These are phyloP conservation scores for Diarsia dahlii DNA, from an alignment of 2,888 invertebrate genomes.

Conservation along the genomic window DNA sequence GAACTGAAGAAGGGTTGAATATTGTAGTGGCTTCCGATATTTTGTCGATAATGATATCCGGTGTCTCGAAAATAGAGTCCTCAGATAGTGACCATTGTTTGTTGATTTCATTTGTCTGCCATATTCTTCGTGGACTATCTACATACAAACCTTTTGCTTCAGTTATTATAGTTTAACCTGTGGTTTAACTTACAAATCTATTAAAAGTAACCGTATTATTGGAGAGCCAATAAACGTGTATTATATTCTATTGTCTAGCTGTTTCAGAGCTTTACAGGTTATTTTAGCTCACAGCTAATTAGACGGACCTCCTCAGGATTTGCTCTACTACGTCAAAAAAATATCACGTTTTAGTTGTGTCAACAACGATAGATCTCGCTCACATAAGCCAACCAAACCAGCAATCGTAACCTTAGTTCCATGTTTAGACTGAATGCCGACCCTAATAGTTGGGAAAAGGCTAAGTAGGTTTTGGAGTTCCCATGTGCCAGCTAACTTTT, in stretches of 20 bases:
- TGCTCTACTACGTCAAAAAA: not conserved
- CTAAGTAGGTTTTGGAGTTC: no score
- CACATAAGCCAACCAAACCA: no score
- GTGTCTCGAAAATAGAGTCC: not conserved
- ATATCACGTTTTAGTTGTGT: not conserved
- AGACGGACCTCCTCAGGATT: not conserved
- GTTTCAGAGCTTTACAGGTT: not conserved
- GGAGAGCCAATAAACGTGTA: not conserved
- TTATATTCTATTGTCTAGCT: not conserved
- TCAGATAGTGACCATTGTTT: not conserved
- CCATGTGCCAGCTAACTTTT: not conserved
- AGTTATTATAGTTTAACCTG: no score
- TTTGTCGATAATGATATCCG: conserved; percentile 1
- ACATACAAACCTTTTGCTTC: not conserved
- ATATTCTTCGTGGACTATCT: not conserved
- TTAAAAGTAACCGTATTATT: not conserved
- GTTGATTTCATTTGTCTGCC: not conserved
- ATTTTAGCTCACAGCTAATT: not conserved
- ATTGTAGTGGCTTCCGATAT: not conserved
- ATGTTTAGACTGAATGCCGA: not conserved
- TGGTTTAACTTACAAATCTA: not conserved
- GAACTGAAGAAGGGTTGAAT: conserved; percentile 19
- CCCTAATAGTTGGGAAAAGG: no score
- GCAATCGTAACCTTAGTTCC: not conserved
- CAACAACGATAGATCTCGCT: no score